Base-by-base conservation (phyloP, 2,888 invertebrate species). In the Sialis lutaria region DNA sequence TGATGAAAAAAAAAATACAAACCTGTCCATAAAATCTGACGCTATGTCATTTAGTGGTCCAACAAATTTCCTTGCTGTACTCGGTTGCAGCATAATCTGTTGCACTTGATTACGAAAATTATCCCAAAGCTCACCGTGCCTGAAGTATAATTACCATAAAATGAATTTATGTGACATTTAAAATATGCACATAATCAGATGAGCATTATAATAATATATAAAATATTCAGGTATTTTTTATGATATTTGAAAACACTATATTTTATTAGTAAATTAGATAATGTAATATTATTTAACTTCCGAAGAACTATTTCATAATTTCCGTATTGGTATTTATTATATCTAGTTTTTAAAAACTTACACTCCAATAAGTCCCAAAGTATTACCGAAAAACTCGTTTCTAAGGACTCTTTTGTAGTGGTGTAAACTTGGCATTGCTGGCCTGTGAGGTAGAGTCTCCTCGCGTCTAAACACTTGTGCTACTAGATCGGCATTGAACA, bases 51-150 rank as follows among this genome's bases (percentile, higher is more conserved):
- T 79, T 53, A 89, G 71, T 45, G 78, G 75, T 9, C 75, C 76
- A 40, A 89, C 75, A 57, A 82, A 86, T 46, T 80, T 79, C 59
- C 75, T 77, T 10, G 89, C 82, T 7, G 82, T 82, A 54, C 79
- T 75, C 0, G 90, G 88, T 50, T 84, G 78, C 61, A 87, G 73
- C 63, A 91, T 73, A 53, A 82, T 77, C 62, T 86, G 85, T 56
- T 90, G 88, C 30, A 89, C 87, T 64, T 83, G 82, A 49, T 80
- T 79, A 52, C 91, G 73, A 60, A 91, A 82, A 53, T 73, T 72
- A 58, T 90, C 83, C 91, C 91, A 92, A 56, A 82, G 79, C 57
- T 82, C 77, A 1, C 90, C 91, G 62, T 90, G 89, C 52, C 90
- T 91, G 64, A 37, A 37, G n/a, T 37, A 12, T 37, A 10, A 10